Percentiles rank a stretch among this genome's conserved stretches.
Conservation (phyloP, 2,113 vertebrate genomes). For the Regulus satrapa region DNA sequence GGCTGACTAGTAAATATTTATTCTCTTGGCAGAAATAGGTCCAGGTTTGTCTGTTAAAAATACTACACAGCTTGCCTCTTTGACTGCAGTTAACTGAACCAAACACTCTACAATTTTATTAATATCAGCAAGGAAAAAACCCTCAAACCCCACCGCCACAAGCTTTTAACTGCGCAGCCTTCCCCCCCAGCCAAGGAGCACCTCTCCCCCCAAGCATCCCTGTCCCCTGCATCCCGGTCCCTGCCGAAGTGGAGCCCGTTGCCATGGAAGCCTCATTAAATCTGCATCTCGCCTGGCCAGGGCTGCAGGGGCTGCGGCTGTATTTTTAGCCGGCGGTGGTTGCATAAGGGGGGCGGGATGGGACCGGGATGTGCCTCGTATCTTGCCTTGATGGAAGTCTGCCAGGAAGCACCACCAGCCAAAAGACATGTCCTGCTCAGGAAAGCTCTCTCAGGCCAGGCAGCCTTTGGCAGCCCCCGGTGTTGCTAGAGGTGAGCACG, state of each 20-base stretch:
- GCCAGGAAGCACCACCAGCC: background rate
- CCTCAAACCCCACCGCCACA: background rate
- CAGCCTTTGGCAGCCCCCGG: background rate
- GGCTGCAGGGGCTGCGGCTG: constrained; percentile 67
- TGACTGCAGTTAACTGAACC: constrained; percentile 9
- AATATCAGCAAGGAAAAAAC: background rate
- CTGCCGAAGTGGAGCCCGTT: constrained; percentile 68
- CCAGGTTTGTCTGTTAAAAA: constrained; percentile 51
- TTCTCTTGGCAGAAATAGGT: constrained; percentile 47
- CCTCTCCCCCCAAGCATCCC: background rate
- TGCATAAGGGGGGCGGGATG: constrained; percentile 17
- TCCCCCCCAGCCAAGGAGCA: constrained; percentile 1
- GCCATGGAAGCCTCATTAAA: constrained; percentile 81
- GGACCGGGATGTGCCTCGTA: background rate
- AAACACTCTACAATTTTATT: background rate
- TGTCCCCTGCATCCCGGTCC: background rate
- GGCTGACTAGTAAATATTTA: constrained; percentile 70
- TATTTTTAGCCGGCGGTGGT: constrained; percentile 76
- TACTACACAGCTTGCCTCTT: background rate
- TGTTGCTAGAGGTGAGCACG: background rate
- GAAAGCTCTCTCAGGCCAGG: background rate
- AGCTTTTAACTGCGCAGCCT: background rate
- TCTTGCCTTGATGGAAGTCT: background rate
- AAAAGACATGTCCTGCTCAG: background rate
- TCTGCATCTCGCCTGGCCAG: constrained; percentile 72